phyloP scores from a whole-genome alignment of 2,888 invertebrate genomes.

The Ormyrus nitidulus region DNA sequence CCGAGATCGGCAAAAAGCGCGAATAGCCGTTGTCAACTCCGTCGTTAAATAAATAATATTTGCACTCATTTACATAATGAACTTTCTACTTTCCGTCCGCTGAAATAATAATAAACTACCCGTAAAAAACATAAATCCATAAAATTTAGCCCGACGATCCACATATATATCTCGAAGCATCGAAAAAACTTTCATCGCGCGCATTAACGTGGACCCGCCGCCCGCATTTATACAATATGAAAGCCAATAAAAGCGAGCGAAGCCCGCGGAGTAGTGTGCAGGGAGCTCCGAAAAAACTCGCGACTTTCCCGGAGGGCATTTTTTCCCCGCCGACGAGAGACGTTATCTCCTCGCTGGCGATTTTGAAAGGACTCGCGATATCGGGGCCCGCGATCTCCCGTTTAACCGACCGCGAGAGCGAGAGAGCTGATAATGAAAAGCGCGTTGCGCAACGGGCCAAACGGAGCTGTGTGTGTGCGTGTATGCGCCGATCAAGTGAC shows the following conservation, averaged over 20 bases:
- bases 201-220: neutral
- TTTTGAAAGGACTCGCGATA: slow-evolving; percentile 49
- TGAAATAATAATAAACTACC: too few relatives aligned
- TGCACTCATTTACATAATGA: too few relatives aligned
- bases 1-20: too few relatives aligned
- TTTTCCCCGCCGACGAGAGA: slow-evolving; percentile 22
- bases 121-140: too few relatives aligned
- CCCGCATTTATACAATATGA: too few relatives aligned
- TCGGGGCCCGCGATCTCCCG: neutral
- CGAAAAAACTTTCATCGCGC: too few relatives aligned
- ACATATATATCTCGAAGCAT: too few relatives aligned
- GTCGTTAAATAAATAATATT: too few relatives aligned
- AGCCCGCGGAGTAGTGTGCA: neutral
- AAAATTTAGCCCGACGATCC: too few relatives aligned
- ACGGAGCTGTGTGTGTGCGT: neutral
- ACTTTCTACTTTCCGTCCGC: too few relatives aligned
- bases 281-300: neutral
- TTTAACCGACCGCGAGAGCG: neutral
- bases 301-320: neutral
- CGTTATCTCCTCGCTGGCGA: slow-evolving; percentile 38
- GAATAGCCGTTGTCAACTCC: too few relatives aligned
- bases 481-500: slow-evolving; percentile 53
- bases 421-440: slow-evolving; percentile 47
- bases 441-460: slow-evolving; percentile 11
- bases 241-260: slow-evolving; percentile 1